phyloP scores from a whole-genome alignment of 2,888 invertebrate species.

The Eurytoma adleriae region DNA sequence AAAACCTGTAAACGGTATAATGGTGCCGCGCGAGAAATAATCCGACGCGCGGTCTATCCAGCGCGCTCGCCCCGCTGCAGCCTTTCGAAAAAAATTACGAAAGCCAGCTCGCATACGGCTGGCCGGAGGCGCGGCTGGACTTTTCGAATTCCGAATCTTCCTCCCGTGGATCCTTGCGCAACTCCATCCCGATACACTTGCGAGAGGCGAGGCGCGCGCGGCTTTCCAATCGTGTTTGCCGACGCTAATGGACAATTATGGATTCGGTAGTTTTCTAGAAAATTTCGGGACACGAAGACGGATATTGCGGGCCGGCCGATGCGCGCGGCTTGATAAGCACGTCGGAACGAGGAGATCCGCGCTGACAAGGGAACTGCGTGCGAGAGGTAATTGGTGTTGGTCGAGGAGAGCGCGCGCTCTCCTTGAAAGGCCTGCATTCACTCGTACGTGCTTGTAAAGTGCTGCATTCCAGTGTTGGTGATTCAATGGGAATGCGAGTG shows the following conservation, averaged over 20 bases:
- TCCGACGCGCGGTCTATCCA: background rate
- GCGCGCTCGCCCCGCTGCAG: background rate
- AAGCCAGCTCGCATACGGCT: background rate
- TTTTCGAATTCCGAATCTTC: slow-evolving; percentile 22
- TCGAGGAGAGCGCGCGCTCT: too few species aligned
- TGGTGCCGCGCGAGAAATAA: background rate
- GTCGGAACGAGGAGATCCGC: too few species aligned
- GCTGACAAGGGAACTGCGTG: too few species aligned
- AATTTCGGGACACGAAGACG: background rate
- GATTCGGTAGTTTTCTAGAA: background rate
- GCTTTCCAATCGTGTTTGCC: background rate
- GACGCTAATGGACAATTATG: background rate
- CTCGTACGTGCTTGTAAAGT: too few species aligned
- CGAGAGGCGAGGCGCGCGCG: background rate
- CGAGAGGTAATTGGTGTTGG: too few species aligned
- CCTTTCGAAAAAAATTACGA: slow-evolving; percentile 48
- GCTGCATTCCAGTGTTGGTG: too few species aligned
- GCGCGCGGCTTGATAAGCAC: too few species aligned
- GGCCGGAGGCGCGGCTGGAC: slow-evolving; percentile 17
- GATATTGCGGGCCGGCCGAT: background rate
- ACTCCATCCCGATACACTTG: background rate
- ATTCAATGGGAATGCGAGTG: too few species aligned
- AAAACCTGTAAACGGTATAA: too few species aligned
- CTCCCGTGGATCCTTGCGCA: background rate
- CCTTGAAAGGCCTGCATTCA: too few species aligned